Evolutionary conservation across 1,140 invertebrate species (phyloP).

Genomic region (Macrotrachela quadricornifera): DNA sequence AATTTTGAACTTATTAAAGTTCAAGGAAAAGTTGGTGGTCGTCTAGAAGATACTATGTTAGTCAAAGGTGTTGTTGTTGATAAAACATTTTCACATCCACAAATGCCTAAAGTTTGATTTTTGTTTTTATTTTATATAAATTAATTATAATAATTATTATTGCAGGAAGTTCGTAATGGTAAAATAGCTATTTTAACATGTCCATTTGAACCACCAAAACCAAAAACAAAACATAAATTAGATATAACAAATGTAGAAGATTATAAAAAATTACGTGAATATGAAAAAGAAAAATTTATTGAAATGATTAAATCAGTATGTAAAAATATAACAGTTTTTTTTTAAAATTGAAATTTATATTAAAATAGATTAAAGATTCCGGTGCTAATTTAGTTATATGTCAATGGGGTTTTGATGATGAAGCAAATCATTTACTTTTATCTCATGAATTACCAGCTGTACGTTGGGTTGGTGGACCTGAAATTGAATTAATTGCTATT

Average conservation of each 20-base stretch:
- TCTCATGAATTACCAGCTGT: constrained; percentile 82
- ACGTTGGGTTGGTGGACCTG: constrained; percentile 78
- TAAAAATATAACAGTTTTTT: not conserved
- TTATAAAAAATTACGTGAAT: constrained; percentile 70
- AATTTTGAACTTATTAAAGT: constrained; percentile 99
- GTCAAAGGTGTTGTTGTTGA: constrained; percentile 91
- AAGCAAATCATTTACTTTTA: constrained; percentile 88
- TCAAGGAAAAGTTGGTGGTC: constrained; percentile 88
- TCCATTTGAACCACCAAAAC: constrained; percentile 98
- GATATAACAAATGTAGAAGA: constrained; percentile 88
- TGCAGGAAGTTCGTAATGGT: constrained; percentile 47
- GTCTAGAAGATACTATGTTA: constrained; percentile 83
- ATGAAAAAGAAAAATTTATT: constrained; percentile 84
- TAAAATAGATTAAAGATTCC: constrained; percentile 50
- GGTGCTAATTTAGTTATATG: constrained; percentile 95
- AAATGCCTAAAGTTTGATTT: constrained; percentile 62
- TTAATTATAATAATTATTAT: too few relatives aligned
- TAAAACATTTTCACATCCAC: constrained; percentile 96
- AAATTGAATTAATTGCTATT: constrained; percentile 88
- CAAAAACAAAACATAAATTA: constrained; percentile 98
- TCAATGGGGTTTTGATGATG: constrained; percentile 99
- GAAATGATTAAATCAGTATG: constrained; percentile 68
- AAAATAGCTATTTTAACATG: constrained; percentile 92
- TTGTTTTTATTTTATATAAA: too few relatives aligned
- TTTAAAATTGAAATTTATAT: too few relatives aligned